Conservation (phyloP, 2,888 invertebrate genomes). For the Melanchra persicariae region DNA sequence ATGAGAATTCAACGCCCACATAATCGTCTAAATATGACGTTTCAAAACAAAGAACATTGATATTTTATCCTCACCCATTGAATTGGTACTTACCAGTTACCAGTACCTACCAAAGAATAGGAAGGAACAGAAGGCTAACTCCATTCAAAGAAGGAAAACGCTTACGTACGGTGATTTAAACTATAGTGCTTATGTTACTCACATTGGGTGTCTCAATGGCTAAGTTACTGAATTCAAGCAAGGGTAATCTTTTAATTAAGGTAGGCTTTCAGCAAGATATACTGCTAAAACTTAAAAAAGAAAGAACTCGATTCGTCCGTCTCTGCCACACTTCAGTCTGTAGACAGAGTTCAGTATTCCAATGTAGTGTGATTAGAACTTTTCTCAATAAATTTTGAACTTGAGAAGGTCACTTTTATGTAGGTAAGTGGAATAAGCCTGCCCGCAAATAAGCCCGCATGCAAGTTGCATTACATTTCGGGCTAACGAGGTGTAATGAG, state of each 20-base stretch:
- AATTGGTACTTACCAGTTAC: not conserved
- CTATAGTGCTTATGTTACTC: not conserved
- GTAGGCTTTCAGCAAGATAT: not conserved
- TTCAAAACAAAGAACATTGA: conserved; percentile 50
- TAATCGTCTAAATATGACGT: conserved; percentile 35
- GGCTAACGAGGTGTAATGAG: too few species aligned
- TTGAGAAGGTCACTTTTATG: too few species aligned
- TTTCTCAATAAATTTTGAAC: too few species aligned
- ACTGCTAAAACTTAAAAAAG: not conserved
- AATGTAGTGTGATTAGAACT: not conserved
- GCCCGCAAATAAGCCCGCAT: too few species aligned
- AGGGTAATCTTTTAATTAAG: too few species aligned
- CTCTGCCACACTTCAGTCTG: not conserved
- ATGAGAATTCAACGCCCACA: conserved; percentile 5
- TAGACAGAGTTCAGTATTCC: too few species aligned
- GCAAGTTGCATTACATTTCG: too few species aligned
- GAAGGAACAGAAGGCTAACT: conserved; percentile 5
- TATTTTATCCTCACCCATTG: conserved; percentile 4
- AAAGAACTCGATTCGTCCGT: not conserved
- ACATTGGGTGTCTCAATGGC: not conserved
- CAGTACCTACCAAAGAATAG: not conserved
- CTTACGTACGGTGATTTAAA: not conserved
- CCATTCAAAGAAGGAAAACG: not conserved
- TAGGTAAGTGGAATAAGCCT: too few species aligned
- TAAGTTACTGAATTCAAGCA: not conserved